Evolutionary conservation across 53 echinoderm and acorn worm genomes (phyloP), one percentile per base, ranked within the genome.

Genomic region (Echinometra lucunter): DNA sequence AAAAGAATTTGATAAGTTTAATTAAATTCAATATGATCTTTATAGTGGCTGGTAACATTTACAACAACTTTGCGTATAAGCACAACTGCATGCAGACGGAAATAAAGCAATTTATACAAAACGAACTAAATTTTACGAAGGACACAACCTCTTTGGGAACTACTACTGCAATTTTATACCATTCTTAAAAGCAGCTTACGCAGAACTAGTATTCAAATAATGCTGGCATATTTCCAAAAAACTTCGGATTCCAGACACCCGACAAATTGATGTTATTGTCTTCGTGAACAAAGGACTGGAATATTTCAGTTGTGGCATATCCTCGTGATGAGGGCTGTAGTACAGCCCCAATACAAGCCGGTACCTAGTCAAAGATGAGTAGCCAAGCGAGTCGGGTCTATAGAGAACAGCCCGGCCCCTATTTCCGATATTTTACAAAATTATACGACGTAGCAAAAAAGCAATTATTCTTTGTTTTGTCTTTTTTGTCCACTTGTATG

Each of bases 391-490:
- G 23, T 17, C 30, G 80, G 35, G 57, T 93, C 75, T 35, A 74
- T 93, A 80, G 80, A 93, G 15, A 45, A 15, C 47, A 93, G 37
- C 80, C 93, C 75, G 45, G 80, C 75, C 92, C 74, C 57, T 78
- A 78, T 78, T 93, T 93, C 93, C 93, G 93, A 93, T 78, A 47
- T 32, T 93, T 60, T 91, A 69, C 69, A 58, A 85, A 85, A 85
- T 45, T 85, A 85, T 47, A 49, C 45, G 85, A 85, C 49, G 85
- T 53, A n/a, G n/a, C n/a, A 45, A 12, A 28, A 49, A 45, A 57
- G 74, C 74, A 30, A 45, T 18, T 28, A 67, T 91, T 67, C 66
- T 91, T 91, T 58, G 66, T 91, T 70, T 91, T 63, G 44, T 91
- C 17, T 69, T 42, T 37, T 63, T 90, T 37, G 60, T 85, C 49